These are phyloP conservation scores for Dasyprocta punctata DNA, from an alignment of 2,113 vertebrate species.

Conservation along the genomic window DNA sequence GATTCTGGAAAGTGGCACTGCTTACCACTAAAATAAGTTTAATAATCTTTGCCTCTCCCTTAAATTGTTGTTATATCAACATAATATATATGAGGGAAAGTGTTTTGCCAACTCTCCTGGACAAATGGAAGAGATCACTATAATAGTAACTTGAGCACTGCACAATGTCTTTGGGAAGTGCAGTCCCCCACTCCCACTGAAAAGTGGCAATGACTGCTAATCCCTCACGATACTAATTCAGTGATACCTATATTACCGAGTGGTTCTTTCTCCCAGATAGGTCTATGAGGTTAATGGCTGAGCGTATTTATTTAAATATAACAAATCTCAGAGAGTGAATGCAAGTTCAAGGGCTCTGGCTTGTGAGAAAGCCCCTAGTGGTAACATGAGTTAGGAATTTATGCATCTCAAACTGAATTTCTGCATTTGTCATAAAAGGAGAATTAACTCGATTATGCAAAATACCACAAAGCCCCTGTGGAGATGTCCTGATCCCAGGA, in stretches of 20 bases:
- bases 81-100: background rate
- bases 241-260: background rate
- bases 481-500: background rate
- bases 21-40: background rate
- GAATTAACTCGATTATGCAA: background rate
- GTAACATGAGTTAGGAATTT: background rate
- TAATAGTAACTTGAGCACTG: background rate
- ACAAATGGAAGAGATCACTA: background rate
- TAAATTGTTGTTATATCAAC: background rate
- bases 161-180: slow-evolving; percentile 2
- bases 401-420: background rate
- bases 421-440: background rate
- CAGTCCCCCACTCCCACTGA: rapidly evolving
- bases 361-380: background rate
- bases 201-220: background rate
- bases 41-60: background rate
- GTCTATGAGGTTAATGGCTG: background rate
- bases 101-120: background rate
- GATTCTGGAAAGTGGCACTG: background rate
- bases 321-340: background rate
- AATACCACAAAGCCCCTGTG: background rate
- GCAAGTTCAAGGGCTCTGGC: background rate
- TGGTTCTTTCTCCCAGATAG: background rate
- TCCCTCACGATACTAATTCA: background rate
- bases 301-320: slow-evolving; percentile 11